Percentiles rank a stretch among this genome's conserved stretches.
Evolutionary conservation across 2,888 invertebrate genomes (phyloP).

Genomic region (Antheraea yamamai): DNA sequence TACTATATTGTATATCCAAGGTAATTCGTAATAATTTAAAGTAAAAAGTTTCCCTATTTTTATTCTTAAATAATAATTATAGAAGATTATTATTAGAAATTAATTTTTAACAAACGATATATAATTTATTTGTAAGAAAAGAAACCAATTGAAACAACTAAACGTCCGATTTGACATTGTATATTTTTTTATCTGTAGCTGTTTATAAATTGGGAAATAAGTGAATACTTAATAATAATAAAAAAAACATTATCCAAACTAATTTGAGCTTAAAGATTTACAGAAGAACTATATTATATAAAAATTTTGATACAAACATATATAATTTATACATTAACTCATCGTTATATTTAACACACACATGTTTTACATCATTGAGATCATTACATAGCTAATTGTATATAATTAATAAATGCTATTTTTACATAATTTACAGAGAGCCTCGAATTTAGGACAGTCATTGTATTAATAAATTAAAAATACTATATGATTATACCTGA

Average conservation of each 20-base stretch:
- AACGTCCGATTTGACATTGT: neutral
- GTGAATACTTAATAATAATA: neutral
- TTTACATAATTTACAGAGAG: slow-evolving; percentile 41
- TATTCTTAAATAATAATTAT: too few relatives aligned
- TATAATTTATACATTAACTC: slow-evolving; percentile 14
- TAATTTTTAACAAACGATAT: too few relatives aligned
- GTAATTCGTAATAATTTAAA: too few relatives aligned
- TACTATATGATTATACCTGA: too few relatives aligned
- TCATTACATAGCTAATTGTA: slow-evolving; percentile 42
- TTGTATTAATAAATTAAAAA: neutral
- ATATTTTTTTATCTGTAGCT: neutral
- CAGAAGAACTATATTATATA: neutral
- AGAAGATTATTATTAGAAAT: too few relatives aligned
- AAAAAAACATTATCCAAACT: neutral
- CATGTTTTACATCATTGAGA: slow-evolving; percentile 36
- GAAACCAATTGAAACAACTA: neutral
- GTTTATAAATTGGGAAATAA: neutral
- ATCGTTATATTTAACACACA: slow-evolving; percentile 8
- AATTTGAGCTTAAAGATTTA: slow-evolving; percentile 10
- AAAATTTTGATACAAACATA: neutral
- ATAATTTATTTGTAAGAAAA: neutral
- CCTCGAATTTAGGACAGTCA: neutral
- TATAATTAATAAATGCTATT: slow-evolving; percentile 45
- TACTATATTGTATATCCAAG: too few relatives aligned
- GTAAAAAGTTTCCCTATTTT: too few relatives aligned